A percentile compares a stretch with the other conserved stretches of the same genome.
phyloP scores from a whole-genome alignment of 53 echinoderm and acorn worm species.

The Echinometra lucunter region DNA sequence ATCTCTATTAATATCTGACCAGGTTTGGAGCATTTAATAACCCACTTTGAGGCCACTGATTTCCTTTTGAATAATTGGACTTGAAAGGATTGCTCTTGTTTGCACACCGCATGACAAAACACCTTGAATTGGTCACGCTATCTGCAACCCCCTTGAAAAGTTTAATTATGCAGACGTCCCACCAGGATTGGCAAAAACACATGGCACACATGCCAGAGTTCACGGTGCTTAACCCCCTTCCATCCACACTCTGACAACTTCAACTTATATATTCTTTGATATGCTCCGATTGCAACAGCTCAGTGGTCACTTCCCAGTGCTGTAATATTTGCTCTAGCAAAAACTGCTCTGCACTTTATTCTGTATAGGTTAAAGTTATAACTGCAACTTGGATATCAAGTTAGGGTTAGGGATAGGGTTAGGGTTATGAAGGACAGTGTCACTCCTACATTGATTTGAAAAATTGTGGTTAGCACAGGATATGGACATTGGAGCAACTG shows the following conservation, averaged over 20 bases:
- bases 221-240: background rate
- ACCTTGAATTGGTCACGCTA: conserved; percentile 64
- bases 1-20: background rate
- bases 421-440: no score
- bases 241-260: background rate
- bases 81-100: background rate
- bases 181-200: background rate
- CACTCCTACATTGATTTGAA: no score
- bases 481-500: no score
- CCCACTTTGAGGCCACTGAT: background rate
- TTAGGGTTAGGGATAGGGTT: no score
- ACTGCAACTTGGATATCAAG: no score
- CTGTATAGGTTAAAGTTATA: no score
- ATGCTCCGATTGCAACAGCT: no score
- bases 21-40: background rate
- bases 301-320: no score
- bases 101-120: conserved; percentile 21
- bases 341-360: no score
- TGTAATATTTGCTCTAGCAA: no score
- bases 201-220: background rate
- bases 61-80: conserved; percentile 14
- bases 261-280: no score
- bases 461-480: no score
- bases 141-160: background rate
- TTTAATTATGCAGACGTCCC: conserved; percentile 57